These are phyloP conservation scores for Blastomussa wellsi DNA, from an alignment of 92 coral and sea anemone species.

Conservation along the genomic window DNA sequence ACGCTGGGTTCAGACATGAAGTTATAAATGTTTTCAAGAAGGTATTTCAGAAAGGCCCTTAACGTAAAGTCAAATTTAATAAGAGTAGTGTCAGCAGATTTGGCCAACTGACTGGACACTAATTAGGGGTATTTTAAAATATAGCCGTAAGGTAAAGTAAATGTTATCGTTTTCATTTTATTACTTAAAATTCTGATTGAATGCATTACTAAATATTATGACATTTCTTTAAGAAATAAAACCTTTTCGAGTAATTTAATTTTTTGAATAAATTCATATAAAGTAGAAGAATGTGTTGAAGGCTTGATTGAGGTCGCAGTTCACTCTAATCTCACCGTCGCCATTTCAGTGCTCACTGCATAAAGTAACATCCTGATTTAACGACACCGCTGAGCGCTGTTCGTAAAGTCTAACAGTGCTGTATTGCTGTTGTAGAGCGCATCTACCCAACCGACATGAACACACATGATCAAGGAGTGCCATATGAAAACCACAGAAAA, in stretches of 20 bases:
- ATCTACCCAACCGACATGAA: conserved; percentile 55
- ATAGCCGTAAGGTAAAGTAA: no score
- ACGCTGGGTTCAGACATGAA: neutral
- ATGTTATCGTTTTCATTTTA: no score
- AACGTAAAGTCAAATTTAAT: no score
- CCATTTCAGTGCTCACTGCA: neutral
- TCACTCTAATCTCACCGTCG: neutral
- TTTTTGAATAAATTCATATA: neutral
- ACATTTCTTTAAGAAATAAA: neutral
- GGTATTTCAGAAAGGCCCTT: no score
- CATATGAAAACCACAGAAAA: conserved; percentile 75
- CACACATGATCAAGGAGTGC: conserved; percentile 58
- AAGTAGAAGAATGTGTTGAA: neutral
- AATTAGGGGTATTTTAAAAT: no score
- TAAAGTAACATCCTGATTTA: neutral
- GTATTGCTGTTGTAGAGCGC: conserved; percentile 63
- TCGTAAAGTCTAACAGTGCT: conserved; percentile 28
- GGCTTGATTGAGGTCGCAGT: neutral
- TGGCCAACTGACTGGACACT: no score
- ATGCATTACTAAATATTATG: no score
- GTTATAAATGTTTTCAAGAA: no score
- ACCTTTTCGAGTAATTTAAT: no score
- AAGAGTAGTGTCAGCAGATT: no score
- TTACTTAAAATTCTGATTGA: no score
- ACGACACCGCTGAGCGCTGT: neutral